phyloP scores from a whole-genome alignment of 1,140 invertebrate genomes.

The Orchesella cincta region DNA sequence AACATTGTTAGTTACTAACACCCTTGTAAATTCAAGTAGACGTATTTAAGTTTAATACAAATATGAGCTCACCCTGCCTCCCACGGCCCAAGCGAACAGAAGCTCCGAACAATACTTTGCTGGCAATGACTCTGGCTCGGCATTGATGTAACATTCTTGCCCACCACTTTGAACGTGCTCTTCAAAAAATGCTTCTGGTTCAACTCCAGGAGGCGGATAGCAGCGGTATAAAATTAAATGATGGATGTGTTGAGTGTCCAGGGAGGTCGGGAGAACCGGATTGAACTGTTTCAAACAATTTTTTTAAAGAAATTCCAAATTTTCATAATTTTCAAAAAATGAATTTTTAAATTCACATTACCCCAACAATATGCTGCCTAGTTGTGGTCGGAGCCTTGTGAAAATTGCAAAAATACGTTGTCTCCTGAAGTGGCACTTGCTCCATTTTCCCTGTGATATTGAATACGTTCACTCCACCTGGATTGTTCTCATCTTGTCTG shows the following conservation, averaged over 20 bases:
- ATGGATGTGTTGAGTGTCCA: no score
- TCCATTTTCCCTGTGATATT: no score
- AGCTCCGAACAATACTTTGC: neutral
- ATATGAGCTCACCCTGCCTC: neutral
- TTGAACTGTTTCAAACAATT: neutral
- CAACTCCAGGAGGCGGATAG: neutral
- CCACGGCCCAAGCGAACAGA: neutral
- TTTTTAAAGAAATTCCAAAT: neutral
- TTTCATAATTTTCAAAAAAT: neutral
- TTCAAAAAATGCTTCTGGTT: neutral
- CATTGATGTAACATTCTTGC: neutral
- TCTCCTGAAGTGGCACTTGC: conserved; percentile 57
- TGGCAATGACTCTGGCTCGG: no score
- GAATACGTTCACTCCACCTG: conserved; percentile 67
- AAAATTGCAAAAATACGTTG: conserved; percentile 83
- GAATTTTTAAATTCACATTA: conserved; percentile 55
- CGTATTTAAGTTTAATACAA: neutral
- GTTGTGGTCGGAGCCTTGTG: conserved; percentile 67
- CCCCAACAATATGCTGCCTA: conserved; percentile 80
- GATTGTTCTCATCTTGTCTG: conserved; percentile 61
- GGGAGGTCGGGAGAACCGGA: no score
- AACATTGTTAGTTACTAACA: neutral
- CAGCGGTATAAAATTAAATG: no score
- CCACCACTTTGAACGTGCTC: neutral
- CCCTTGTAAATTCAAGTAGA: neutral